These are phyloP conservation scores for Palythoa grandiflora DNA, from an alignment of 92 coral and sea anemone species.

Conservation along the genomic window DNA sequence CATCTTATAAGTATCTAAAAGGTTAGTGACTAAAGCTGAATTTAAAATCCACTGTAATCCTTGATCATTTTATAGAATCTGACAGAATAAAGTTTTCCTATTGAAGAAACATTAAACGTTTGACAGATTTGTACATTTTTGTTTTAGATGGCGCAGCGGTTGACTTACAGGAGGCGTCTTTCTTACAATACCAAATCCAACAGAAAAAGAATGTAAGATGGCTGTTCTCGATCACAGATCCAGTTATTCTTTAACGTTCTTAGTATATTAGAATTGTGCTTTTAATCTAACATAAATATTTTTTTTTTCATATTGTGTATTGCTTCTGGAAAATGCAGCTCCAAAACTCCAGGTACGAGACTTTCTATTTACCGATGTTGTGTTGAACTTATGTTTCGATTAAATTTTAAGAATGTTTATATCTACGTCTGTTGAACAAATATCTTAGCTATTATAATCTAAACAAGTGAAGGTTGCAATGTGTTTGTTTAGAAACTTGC, in stretches of 20 bases:
- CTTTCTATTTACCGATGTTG: conserved; percentile 4
- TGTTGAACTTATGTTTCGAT: neutral
- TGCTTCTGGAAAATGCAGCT: conserved; percentile 65
- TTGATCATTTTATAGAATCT: conserved; percentile 32
- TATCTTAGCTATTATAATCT: neutral
- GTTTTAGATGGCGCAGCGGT: conserved; percentile 95
- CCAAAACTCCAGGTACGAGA: conserved; percentile 96
- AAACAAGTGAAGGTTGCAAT: neutral
- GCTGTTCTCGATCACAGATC: neutral
- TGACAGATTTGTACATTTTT: conserved; percentile 38
- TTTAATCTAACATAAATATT: conserved; percentile 19
- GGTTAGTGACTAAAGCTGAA: conserved; percentile 6
- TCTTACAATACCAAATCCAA: conserved; percentile 98
- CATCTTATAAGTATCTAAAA: conserved; percentile 63
- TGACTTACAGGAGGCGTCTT: conserved; percentile 96
- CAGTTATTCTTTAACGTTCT: neutral
- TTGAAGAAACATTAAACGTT: conserved; percentile 31
- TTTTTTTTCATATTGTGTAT: conserved; percentile 41
- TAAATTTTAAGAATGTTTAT: neutral
- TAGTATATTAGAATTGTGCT: neutral
- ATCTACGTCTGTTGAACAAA: neutral
- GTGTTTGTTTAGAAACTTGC: too few species aligned
- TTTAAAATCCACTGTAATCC: conserved; percentile 75
- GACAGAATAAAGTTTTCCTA: neutral
- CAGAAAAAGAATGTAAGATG: conserved; percentile 91